Conservation (phyloP, 2,888 invertebrate species). For the Amblyjoppa fuscipennis region DNA sequence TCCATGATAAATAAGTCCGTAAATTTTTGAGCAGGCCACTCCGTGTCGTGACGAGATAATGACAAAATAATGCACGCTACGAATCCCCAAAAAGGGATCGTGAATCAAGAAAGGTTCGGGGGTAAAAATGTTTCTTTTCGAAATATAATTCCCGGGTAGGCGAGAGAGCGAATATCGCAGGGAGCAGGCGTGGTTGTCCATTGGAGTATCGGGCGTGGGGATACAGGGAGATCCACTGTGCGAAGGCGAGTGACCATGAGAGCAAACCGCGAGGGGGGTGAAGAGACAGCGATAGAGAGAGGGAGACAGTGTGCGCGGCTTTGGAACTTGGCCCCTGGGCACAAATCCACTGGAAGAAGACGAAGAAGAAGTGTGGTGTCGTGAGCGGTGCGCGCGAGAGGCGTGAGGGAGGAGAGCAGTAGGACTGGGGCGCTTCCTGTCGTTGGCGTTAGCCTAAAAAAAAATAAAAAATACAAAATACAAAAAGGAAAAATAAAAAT, state of each 20-base stretch:
- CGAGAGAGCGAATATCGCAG: not conserved
- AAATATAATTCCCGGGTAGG: slow-evolving; percentile 52
- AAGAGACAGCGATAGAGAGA: slow-evolving; percentile 15
- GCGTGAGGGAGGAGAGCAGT: slow-evolving; percentile 71
- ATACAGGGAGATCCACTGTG: slow-evolving; percentile 18
- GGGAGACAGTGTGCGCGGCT: slow-evolving; percentile 1
- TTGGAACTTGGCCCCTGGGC: slow-evolving; percentile 21
- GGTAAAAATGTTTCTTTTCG: slow-evolving; percentile 6
- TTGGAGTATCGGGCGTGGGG: slow-evolving; percentile 30
- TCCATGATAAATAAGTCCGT: not conserved
- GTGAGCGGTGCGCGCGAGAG: slow-evolving; percentile 57
- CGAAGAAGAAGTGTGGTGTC: slow-evolving; percentile 43
- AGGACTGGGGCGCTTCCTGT: slow-evolving; percentile 80
- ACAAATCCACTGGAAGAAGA: slow-evolving; percentile 5
- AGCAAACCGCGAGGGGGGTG: slow-evolving; percentile 37
- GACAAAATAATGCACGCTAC: not conserved
- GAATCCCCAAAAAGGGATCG: not conserved
- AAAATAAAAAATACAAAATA: slow-evolving; percentile 70
- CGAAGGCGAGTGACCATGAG: slow-evolving; percentile 22
- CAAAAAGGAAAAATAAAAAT: slow-evolving; percentile 70
- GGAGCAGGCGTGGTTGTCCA: slow-evolving; percentile 29
- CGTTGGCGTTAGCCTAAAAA: slow-evolving; percentile 80
- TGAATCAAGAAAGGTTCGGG: not conserved
- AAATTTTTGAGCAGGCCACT: not conserved
- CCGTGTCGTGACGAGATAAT: not conserved